Evolutionary conservation across 2,888 invertebrate species (phyloP).

Genomic region (Pseudococcus viburni): DNA sequence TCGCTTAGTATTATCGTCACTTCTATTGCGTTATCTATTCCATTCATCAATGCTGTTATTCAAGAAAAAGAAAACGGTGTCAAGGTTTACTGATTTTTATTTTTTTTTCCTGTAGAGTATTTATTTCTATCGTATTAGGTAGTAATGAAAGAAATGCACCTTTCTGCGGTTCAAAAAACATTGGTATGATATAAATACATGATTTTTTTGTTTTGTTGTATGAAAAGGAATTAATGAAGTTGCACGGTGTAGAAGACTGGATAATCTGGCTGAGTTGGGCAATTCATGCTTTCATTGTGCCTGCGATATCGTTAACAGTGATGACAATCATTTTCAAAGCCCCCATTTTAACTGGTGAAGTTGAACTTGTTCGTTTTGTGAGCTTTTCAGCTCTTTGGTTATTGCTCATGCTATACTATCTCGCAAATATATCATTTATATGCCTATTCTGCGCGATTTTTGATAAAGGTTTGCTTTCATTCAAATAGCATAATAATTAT

Average conservation of each 20-base stretch:
- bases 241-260: slow-evolving; percentile 53
- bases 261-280: slow-evolving; percentile 41
- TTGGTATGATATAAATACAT: neutral
- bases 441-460: slow-evolving; percentile 54
- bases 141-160: too few species aligned
- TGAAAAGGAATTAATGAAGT: slow-evolving; percentile 58
- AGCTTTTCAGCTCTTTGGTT: neutral
- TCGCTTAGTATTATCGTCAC: neutral
- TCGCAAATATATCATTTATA: slow-evolving; percentile 44
- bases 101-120: too few species aligned
- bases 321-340: slow-evolving; percentile 7
- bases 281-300: slow-evolving; percentile 13
- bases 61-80: slow-evolving; percentile 8
- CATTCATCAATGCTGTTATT: slow-evolving; percentile 15
- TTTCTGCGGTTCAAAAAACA: too few species aligned
- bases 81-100: neutral
- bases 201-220: neutral
- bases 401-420: slow-evolving; percentile 7
- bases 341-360: neutral
- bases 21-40: neutral
- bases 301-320: neutral
- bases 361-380: slow-evolving; percentile 4
- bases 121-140: too few species aligned
- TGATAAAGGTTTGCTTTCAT: slow-evolving; percentile 12
- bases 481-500: too few species aligned